phyloP scores from a whole-genome alignment of 2,113 vertebrate species.

The Tyto alba region DNA sequence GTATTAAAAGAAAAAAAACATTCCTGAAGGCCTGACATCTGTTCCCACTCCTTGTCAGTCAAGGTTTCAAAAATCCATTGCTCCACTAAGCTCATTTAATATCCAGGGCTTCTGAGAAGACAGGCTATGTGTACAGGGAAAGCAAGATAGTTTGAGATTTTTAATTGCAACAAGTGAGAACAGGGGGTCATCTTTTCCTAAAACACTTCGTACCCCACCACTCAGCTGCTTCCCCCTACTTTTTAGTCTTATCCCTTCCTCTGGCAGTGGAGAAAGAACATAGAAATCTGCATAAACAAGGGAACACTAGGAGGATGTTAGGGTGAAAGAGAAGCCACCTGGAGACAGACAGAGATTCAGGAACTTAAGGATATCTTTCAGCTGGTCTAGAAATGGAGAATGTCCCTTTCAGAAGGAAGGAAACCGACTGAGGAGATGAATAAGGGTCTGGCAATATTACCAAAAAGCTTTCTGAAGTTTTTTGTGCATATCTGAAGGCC shows the following conservation, averaged over 20 bases:
- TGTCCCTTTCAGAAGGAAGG: neutral
- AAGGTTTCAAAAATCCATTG: neutral
- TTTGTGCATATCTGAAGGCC: neutral
- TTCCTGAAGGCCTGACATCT: neutral
- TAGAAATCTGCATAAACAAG: neutral
- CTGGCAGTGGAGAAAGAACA: neutral
- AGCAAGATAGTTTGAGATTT: neutral
- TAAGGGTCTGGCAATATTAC: neutral
- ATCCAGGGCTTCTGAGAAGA: neutral
- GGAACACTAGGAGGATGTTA: neutral
- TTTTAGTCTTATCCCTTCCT: neutral
- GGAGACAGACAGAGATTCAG: neutral
- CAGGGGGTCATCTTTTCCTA: neutral
- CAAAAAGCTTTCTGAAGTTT: neutral
- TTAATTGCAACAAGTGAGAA: neutral
- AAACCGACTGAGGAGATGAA: neutral
- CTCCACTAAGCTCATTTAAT: neutral
- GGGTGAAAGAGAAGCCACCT: neutral
- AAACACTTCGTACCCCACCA: neutral
- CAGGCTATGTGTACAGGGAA: neutral
- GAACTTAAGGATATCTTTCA: neutral
- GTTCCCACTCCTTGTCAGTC: neutral
- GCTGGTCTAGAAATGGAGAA: neutral
- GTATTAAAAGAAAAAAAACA: constrained; percentile 32
- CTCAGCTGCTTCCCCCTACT: neutral